These are phyloP conservation scores for Pseudobourletiella spinata DNA, from an alignment of 1,140 invertebrate genomes.

Conservation along the genomic window DNA sequence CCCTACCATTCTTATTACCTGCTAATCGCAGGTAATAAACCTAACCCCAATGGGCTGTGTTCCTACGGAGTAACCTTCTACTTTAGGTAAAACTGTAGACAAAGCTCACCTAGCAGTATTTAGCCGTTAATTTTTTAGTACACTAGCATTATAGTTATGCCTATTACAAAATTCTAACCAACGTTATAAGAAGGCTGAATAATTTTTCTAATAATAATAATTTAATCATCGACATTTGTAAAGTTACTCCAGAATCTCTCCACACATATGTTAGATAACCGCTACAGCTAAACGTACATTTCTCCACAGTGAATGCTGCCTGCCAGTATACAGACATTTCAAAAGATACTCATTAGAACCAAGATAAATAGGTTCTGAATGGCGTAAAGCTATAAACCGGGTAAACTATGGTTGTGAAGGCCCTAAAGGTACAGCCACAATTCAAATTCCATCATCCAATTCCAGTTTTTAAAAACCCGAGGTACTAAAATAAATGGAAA, in stretches of 20 bases:
- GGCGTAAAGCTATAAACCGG: not conserved
- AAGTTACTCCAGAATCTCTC: too few relatives aligned
- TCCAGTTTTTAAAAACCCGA: too few relatives aligned
- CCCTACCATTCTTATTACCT: too few relatives aligned
- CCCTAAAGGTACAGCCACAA: slow-evolving; percentile 16
- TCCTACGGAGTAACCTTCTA: not conserved
- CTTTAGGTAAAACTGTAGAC: not conserved
- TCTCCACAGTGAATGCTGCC: not conserved
- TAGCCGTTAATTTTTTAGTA: not conserved
- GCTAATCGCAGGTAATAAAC: too few relatives aligned
- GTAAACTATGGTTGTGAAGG: slow-evolving; percentile 17
- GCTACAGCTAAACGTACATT: not conserved
- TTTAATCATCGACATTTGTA: not conserved
- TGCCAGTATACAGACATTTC: not conserved
- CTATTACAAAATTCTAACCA: not conserved
- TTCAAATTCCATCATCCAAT: too few relatives aligned
- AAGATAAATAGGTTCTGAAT: not conserved
- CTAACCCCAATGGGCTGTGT: not conserved
- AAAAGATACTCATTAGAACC: not conserved
- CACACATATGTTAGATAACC: not conserved
- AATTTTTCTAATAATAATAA: not conserved
- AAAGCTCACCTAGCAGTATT: slow-evolving; percentile 12
- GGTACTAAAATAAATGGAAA: too few relatives aligned
- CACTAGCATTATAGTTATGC: not conserved
- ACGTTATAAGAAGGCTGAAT: not conserved